phyloP scores from a whole-genome alignment of 2,113 vertebrate genomes.

The Mesocricetus auratus region DNA sequence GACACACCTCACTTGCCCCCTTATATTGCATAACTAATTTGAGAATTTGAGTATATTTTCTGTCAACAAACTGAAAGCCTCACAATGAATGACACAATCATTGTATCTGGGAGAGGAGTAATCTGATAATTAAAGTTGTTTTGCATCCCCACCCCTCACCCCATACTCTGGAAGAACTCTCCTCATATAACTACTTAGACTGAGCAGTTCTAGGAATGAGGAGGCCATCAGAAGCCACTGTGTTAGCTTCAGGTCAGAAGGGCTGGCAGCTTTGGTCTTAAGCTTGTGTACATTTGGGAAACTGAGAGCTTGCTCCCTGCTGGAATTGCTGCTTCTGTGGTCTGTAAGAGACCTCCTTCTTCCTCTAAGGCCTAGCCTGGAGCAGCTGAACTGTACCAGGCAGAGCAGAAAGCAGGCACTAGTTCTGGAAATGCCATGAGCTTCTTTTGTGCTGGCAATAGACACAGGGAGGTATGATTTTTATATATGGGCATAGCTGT shows the following conservation, averaged over 20 bases:
- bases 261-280: neutral
- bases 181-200: too few relatives aligned
- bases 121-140: neutral
- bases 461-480: neutral
- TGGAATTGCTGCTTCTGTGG: neutral
- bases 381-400: neutral
- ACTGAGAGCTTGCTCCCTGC: neutral
- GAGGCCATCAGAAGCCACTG: too few relatives aligned
- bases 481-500: rapidly evolving
- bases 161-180: neutral
- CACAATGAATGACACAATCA: neutral
- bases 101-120: neutral
- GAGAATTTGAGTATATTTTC: neutral
- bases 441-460: neutral
- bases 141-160: neutral
- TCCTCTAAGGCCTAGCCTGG: too few relatives aligned
- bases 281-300: too few relatives aligned
- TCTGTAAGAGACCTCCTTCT: too few relatives aligned
- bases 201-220: neutral
- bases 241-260: neutral
- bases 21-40: neutral
- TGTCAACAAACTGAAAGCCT: neutral
- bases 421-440: rapidly evolving
- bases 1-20: neutral
- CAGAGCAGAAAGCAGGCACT: neutral